Percentiles rank a stretch among this genome's conserved stretches.
These are phyloP conservation scores for Onthophagus sagittarius DNA, from an alignment of 2,888 invertebrate genomes.

Conservation along the genomic window DNA sequence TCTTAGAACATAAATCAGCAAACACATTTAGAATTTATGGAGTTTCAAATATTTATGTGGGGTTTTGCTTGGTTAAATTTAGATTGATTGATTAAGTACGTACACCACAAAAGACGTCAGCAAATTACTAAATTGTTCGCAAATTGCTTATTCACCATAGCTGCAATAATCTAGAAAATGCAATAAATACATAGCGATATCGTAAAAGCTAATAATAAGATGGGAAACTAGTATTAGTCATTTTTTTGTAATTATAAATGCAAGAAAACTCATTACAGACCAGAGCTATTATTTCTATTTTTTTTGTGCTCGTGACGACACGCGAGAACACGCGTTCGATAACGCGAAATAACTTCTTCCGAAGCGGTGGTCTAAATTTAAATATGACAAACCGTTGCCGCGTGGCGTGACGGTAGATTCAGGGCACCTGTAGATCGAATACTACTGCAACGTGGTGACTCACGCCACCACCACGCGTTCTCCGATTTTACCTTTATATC, in stretches of 20 bases:
- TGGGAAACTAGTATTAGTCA: not conserved
- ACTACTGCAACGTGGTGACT: not conserved
- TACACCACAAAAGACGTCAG: not conserved
- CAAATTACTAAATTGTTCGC: not conserved
- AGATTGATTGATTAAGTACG: not conserved
- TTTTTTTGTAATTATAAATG: not conserved
- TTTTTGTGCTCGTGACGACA: not conserved
- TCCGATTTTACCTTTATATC: not conserved
- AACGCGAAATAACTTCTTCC: not conserved
- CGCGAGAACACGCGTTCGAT: not conserved
- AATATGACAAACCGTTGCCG: conserved; percentile 1
- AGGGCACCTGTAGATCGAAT: not conserved
- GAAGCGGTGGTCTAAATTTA: conserved; percentile 3
- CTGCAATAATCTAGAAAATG: not conserved
- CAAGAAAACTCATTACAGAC: not conserved
- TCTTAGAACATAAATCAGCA: too few relatives aligned
- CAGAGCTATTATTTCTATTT: not conserved
- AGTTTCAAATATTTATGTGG: too few relatives aligned
- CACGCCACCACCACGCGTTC: not conserved
- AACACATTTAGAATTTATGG: too few relatives aligned
- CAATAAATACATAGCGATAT: not conserved
- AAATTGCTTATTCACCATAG: not conserved
- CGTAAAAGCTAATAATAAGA: not conserved
- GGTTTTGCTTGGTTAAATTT: not conserved
- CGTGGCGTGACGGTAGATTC: conserved; percentile 9